Conservation (phyloP, 1,140 invertebrate genomes). For the Probaryconus sp. region DNA sequence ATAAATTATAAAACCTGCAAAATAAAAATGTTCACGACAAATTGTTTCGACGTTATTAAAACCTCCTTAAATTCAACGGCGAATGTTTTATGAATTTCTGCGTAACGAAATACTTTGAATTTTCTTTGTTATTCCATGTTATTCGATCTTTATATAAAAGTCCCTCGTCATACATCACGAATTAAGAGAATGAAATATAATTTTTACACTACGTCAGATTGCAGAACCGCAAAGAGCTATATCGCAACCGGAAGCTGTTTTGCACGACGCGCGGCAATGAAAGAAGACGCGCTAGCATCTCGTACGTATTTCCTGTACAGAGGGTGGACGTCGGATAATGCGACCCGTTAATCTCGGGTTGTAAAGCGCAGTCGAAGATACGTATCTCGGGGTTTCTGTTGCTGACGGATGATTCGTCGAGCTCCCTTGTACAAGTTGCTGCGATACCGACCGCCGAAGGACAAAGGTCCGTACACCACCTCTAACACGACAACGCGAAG, state of each 20-base stretch:
- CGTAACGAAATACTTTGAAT: constrained; percentile 6
- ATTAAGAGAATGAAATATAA: constrained; percentile 35
- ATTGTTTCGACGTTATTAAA: too few species aligned
- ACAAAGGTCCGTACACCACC: constrained; percentile 53
- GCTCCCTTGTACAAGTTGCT: constrained; percentile 36
- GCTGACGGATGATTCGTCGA: constrained; percentile 73
- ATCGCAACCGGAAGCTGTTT: constrained; percentile 51
- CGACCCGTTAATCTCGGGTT: constrained; percentile 76
- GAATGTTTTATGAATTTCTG: too few species aligned
- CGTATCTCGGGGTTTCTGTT: constrained; percentile 74
- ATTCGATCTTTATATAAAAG: constrained; percentile 5
- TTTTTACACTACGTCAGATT: constrained; percentile 26
- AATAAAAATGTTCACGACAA: too few species aligned
- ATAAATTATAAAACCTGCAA: too few species aligned
- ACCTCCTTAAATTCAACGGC: too few species aligned
- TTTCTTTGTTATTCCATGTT: not conserved
- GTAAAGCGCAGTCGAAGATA: constrained; percentile 74
- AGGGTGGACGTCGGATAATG: constrained; percentile 69
- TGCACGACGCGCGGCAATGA: constrained; percentile 43
- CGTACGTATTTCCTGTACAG: constrained; percentile 66
- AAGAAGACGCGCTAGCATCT: constrained; percentile 60
- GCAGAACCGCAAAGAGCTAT: constrained; percentile 54
- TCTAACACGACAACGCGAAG: constrained; percentile 48
- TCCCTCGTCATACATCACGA: constrained; percentile 5
- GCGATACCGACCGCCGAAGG: constrained; percentile 25